Evolutionary conservation across 1,140 invertebrate species (phyloP).

Genomic region (Drosophila parabipectinata): DNA sequence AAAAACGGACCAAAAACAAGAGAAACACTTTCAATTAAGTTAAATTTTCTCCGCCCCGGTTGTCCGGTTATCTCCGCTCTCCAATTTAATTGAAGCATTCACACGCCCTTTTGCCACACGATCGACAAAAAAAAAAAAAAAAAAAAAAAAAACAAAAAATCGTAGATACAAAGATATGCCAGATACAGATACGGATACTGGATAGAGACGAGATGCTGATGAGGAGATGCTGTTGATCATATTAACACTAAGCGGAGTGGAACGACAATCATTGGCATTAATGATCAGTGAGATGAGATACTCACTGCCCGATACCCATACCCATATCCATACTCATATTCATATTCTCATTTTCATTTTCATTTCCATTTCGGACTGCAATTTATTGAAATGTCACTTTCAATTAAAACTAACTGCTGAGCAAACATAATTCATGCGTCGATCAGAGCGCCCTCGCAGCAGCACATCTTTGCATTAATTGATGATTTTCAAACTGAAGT

Average conservation of each 20-base stretch:
- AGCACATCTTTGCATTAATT: conserved; percentile 69
- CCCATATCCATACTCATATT: conserved; percentile 6
- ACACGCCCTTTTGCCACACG: conserved; percentile 79
- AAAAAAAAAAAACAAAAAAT: conserved; percentile 7
- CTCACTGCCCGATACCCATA: neutral
- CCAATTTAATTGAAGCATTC: conserved; percentile 62
- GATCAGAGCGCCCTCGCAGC: conserved; percentile 37
- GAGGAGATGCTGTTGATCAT: conserved; percentile 78
- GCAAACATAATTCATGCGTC: conserved; percentile 77
- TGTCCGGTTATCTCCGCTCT: conserved; percentile 11
- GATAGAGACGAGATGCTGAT: conserved; percentile 68
- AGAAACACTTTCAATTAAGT: conserved; percentile 73
- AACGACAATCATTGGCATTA: conserved; percentile 57
- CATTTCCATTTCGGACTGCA: conserved; percentile 20
- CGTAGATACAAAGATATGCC: conserved; percentile 2
- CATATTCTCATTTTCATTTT: conserved; percentile 14
- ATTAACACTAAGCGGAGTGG: conserved; percentile 65
- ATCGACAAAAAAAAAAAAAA: conserved; percentile 34
- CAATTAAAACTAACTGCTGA: conserved; percentile 79
- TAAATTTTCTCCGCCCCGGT: conserved; percentile 50
- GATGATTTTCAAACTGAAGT: conserved; percentile 78
- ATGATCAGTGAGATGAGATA: conserved; percentile 51
- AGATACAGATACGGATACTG: neutral
- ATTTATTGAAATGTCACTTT: conserved; percentile 83
- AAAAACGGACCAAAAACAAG: conserved; percentile 26